Conservation (phyloP, 2,888 invertebrate genomes). For the Meliscaeva auricollis region DNA sequence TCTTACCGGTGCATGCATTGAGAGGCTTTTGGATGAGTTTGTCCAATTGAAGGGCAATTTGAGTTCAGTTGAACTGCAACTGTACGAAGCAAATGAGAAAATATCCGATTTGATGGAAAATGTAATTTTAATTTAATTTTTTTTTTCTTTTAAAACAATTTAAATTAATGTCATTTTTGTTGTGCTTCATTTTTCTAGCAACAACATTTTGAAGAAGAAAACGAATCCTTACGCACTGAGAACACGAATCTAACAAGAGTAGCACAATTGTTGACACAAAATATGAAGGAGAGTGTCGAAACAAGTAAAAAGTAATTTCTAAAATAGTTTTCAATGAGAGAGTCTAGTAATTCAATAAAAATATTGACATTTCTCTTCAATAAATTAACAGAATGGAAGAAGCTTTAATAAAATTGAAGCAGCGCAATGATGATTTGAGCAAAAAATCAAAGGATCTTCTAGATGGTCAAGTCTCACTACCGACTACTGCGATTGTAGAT, state of each 20-base stretch:
- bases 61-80: conserved; percentile 82
- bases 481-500: conserved; percentile 71
- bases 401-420: conserved; percentile 82
- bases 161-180: background rate
- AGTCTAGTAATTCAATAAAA: background rate
- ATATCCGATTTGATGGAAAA: conserved; percentile 83
- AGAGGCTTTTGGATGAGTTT: conserved; percentile 82
- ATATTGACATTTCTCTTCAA: conserved; percentile 1
- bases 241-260: conserved; percentile 83
- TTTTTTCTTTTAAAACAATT: background rate
- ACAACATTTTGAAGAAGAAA: conserved; percentile 83
- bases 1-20: conserved; percentile 81
- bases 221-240: conserved; percentile 82
- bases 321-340: background rate
- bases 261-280: conserved; percentile 82
- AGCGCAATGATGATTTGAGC: conserved; percentile 83
- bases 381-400: conserved; percentile 81
- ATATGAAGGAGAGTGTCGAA: conserved; percentile 84
- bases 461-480: conserved; percentile 79
- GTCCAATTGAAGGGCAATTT: conserved; percentile 81
- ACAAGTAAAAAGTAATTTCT: conserved; percentile 82
- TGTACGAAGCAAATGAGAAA: conserved; percentile 84
- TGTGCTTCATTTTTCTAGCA: conserved; percentile 78
- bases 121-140: conserved; percentile 77
- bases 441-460: conserved; percentile 80